These are phyloP conservation scores for Xestoiulus laeticollis DNA, from an alignment of 2,888 invertebrate genomes.

Conservation along the genomic window DNA sequence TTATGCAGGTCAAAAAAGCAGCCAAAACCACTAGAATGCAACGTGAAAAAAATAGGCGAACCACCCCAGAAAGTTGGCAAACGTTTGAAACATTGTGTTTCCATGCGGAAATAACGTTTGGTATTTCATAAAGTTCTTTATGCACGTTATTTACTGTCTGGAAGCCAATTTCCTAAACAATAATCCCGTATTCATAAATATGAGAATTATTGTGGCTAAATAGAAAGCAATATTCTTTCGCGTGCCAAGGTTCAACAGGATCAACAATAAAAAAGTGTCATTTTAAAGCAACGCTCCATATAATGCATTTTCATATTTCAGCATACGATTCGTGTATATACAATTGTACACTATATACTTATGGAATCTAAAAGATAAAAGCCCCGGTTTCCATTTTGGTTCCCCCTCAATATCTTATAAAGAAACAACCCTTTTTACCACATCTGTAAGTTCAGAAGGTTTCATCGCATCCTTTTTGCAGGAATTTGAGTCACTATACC, in stretches of 20 bases:
- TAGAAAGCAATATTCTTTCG: neutral
- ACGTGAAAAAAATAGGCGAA: neutral
- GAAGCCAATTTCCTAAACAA: neutral
- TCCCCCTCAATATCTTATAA: too few species aligned
- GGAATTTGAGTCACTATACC: too few species aligned
- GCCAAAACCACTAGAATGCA: neutral
- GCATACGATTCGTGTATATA: too few species aligned
- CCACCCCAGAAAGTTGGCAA: neutral
- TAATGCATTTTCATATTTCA: neutral
- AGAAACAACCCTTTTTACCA: neutral
- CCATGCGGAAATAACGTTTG: conserved; percentile 8
- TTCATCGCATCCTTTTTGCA: too few species aligned
- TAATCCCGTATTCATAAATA: neutral
- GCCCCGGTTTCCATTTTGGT: neutral
- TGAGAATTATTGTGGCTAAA: neutral
- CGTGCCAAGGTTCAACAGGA: neutral
- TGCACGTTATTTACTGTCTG: neutral
- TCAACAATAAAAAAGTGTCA: neutral
- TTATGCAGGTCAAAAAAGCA: neutral
- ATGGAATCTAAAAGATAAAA: neutral
- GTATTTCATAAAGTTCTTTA: neutral
- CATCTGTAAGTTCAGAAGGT: neutral
- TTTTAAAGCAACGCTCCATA: neutral
- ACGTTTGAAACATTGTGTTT: neutral
- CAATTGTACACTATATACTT: neutral